Percentiles rank a stretch among this genome's conserved stretches.
These are phyloP conservation scores for Stegophylla sp. DNA, from an alignment of 2,888 invertebrate species.

Conservation along the genomic window DNA sequence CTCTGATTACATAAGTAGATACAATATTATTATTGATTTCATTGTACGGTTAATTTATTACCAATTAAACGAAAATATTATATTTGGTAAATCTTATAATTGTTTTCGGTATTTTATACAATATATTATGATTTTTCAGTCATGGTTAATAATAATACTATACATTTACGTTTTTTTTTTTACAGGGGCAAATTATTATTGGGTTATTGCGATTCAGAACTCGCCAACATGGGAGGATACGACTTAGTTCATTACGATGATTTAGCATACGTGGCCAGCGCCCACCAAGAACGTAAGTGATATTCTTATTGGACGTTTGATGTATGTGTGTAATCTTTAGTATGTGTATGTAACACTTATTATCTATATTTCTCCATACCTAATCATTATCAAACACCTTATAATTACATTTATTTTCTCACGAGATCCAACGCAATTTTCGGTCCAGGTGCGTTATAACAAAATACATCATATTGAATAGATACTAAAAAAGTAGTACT, in stretches of 20 bases:
- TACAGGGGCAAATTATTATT: conserved; percentile 90
- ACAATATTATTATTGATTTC: no score
- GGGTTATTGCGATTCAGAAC: conserved; percentile 90
- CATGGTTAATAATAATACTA: neutral
- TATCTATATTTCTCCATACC: neutral
- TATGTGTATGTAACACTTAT: neutral
- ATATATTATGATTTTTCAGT: no score
- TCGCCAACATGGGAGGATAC: conserved; percentile 94
- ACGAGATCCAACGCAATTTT: neutral
- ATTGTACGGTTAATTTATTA: no score
- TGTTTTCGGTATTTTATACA: no score
- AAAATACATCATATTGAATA: conserved; percentile 1
- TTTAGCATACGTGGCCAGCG: conserved; percentile 94
- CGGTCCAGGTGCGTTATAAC: neutral
- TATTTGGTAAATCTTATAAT: no score
- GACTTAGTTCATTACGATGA: conserved; percentile 98
- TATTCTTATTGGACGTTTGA: neutral
- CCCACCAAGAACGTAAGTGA: conserved; percentile 96
- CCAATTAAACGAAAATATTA: no score
- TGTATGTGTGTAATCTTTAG: neutral
- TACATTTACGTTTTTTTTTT: conserved; percentile 54
- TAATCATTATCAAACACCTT: neutral
- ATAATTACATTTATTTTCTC: neutral
- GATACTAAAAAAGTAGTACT: conserved; percentile 1
- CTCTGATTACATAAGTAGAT: no score